A percentile compares a stretch with the other conserved stretches of the same genome.
These are phyloP conservation scores for Lophius piscatorius DNA, from an alignment of 2,113 vertebrate genomes.

Conservation along the genomic window DNA sequence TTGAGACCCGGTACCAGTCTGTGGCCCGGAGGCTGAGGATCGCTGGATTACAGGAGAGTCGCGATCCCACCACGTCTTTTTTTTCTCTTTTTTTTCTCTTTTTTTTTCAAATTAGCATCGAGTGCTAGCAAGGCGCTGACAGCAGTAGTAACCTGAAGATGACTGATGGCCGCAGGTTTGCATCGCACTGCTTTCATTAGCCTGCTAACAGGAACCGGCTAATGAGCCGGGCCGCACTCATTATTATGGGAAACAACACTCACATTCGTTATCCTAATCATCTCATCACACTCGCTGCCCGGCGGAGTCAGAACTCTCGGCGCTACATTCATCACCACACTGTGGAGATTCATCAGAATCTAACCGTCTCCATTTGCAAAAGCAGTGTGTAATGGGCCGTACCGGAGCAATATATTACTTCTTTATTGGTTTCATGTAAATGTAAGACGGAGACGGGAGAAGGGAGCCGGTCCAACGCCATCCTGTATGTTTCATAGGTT, in stretches of 20 bases:
- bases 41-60: too few relatives aligned
- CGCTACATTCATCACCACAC: conserved; percentile 43
- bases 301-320: conserved; percentile 45
- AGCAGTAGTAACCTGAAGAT: conserved; percentile 23
- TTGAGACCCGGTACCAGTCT: too few relatives aligned
- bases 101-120: conserved; percentile 19
- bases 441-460: not conserved
- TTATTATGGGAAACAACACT: conserved; percentile 61
- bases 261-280: conserved; percentile 64
- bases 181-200: conserved; percentile 53
- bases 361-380: conserved; percentile 36
- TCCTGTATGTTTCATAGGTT: too few relatives aligned
- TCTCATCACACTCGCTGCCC: conserved; percentile 54
- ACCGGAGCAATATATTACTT: conserved; percentile 28
- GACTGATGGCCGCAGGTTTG: conserved; percentile 45
- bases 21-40: too few relatives aligned
- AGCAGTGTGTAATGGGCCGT: conserved; percentile 35
- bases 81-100: too few relatives aligned
- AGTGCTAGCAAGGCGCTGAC: not conserved
- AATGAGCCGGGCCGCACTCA: conserved; percentile 59
- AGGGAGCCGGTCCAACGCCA: not conserved
- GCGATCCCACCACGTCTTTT: too few relatives aligned
- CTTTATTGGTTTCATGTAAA: conserved; percentile 26
- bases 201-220: conserved; percentile 56
- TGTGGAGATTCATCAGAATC: conserved; percentile 41